Conservation (phyloP, 2,113 vertebrate genomes). For the Rafetus swinhoei region DNA sequence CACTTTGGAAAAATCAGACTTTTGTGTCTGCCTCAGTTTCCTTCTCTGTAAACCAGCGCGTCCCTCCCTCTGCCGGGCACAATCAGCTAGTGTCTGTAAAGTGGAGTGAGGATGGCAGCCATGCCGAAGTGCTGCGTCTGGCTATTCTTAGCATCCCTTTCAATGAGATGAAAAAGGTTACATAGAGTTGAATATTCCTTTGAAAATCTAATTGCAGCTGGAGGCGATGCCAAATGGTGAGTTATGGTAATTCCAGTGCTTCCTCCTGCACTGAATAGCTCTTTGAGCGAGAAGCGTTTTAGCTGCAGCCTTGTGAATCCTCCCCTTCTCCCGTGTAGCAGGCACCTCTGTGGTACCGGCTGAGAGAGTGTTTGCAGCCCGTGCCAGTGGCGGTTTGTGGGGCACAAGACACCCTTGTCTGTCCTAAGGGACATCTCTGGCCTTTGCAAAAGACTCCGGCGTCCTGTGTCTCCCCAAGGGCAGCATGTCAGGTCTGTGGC, state of each 20-base stretch:
- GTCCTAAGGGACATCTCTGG: not conserved
- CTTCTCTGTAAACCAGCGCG: not conserved
- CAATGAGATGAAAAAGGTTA: not conserved
- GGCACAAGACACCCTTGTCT: constrained; percentile 18
- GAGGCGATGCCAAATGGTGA: not conserved
- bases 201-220: not conserved
- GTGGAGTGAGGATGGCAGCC: not conserved
- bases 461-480: not conserved
- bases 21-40: not conserved
- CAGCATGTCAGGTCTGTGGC: constrained; percentile 9
- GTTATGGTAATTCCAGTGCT: fast-evolving
- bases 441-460: not conserved
- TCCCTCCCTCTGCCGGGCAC: not conserved
- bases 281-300: not conserved
- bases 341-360: not conserved
- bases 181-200: not conserved
- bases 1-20: not conserved
- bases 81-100: not conserved
- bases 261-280: not conserved
- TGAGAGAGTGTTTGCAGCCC: not conserved
- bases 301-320: not conserved
- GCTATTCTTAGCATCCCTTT: not conserved
- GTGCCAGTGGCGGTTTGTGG: not conserved
- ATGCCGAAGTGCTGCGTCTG: not conserved
- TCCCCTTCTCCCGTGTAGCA: not conserved